phyloP scores from a whole-genome alignment of 2,113 vertebrate species.

The Boulengeromyrus knoepffleri region DNA sequence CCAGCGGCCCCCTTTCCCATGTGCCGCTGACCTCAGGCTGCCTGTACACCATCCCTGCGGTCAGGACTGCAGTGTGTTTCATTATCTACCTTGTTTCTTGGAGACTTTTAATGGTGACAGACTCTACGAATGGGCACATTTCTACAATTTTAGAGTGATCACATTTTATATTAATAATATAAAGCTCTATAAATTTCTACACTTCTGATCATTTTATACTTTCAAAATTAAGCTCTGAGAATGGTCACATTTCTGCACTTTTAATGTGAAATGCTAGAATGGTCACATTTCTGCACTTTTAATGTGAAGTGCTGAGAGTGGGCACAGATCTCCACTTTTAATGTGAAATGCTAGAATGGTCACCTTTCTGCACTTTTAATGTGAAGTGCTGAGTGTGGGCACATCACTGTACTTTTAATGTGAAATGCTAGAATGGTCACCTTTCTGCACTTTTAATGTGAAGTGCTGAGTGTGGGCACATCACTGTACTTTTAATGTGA shows the following conservation, averaged over 20 bases:
- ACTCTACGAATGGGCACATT: neutral
- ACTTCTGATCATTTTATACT: neutral
- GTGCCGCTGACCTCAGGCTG: neutral
- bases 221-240: neutral
- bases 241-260: neutral
- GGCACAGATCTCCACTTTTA: neutral
- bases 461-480: neutral
- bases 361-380: neutral
- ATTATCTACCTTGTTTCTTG: neutral
- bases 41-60: neutral
- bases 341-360: neutral
- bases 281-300: neutral
- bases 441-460: neutral
- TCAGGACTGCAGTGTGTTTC: neutral
- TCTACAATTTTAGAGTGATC: neutral
- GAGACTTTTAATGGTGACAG: neutral
- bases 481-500: neutral
- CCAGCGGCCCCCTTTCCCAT: neutral
- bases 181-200: neutral
- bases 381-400: neutral
- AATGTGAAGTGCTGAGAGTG: neutral
- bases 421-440: neutral
- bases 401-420: neutral
- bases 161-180: neutral
- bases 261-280: neutral